Base-by-base conservation (phyloP, 30 jellyfish, hydroid and myxozoan species). In the Aurelia aurita region DNA sequence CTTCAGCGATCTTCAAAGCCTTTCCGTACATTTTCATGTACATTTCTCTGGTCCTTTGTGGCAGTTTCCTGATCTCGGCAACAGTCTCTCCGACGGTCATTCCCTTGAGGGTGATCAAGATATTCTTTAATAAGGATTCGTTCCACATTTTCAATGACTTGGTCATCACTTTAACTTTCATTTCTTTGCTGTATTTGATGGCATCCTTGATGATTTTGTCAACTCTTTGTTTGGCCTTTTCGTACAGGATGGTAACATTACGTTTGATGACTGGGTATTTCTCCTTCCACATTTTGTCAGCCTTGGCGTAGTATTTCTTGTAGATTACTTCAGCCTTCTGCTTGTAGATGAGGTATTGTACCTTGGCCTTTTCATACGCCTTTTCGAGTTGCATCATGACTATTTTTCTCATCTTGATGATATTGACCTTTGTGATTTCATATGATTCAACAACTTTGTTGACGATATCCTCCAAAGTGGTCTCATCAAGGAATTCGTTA, bases 81-180 rank as follows among this genome's bases (percentile, higher is more conserved):
- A 93, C 90, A 28, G 98, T 93, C 51, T 93, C 95, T n/a, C 90
- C 82, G n/a, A 93, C 88, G 29, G 97, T 87, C 98, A 93, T 93
- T 55, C 88, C 90, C 69, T 87, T 84, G 69, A 93, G 59, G 15
- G 92, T 61, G 69, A 87, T 32, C 53, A 93, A 71, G 70, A 32
- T 62, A 32, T 59, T 58, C 55, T 88, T 80, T 66, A 87, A 53
- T 29, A 65, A 82, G 14, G 96, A 81, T 45, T 81, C 88, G 62
- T 31, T 82, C 97, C 97, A 87, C 77, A 66, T 46, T 51, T 84
- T 79, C 86, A 55, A 46, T 8, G 94, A 59, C 71, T 87, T 83
- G 60, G 59, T 67, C 44, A 62, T 45, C 28, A 44, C 71, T 25
- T 71, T 83, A 32, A n/a, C 81, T 43, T 71, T 83, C 93, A 83